Evolutionary conservation across 1,140 invertebrate genomes (phyloP).

Genomic region (Pseudomyrmex dendroicus): DNA sequence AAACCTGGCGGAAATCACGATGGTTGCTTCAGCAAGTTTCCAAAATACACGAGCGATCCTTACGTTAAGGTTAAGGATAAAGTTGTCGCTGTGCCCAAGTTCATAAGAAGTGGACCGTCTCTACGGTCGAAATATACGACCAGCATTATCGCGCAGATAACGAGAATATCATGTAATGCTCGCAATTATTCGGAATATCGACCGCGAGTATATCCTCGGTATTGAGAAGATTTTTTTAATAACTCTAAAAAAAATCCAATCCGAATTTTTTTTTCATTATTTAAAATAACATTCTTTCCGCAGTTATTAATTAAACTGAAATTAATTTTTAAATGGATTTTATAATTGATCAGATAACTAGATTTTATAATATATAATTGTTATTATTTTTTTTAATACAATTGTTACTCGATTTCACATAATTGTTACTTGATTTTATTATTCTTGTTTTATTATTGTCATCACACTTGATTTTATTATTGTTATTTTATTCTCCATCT

Average conservation of each 20-base stretch:
- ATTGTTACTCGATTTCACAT: too few relatives aligned
- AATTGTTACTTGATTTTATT: too few relatives aligned
- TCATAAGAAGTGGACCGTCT: conserved; percentile 68
- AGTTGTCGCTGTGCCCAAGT: conserved; percentile 33
- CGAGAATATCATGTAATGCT: conserved; percentile 75
- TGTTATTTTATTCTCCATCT: neutral
- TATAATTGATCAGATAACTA: conserved; percentile 33
- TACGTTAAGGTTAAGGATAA: conserved; percentile 58
- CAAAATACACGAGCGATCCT: conserved; percentile 65
- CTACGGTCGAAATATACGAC: conserved; percentile 75
- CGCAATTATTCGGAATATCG: conserved; percentile 76
- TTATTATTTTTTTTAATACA: too few relatives aligned
- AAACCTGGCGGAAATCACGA: conserved; percentile 74
- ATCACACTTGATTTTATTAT: too few relatives aligned
- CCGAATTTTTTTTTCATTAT: conserved; percentile 1
- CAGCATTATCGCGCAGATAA: conserved; percentile 79
- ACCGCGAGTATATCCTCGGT: conserved; percentile 73
- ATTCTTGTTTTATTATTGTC: too few relatives aligned
- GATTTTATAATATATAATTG: conserved; percentile 1
- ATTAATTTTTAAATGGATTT: neutral
- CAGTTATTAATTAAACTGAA: neutral
- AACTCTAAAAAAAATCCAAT: neutral
- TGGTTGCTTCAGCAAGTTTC: conserved; percentile 79
- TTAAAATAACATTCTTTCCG: neutral
- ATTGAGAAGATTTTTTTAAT: conserved; percentile 33